Evolutionary conservation across 2,888 invertebrate species (phyloP).

Genomic region (Isotomurus palustris): DNA sequence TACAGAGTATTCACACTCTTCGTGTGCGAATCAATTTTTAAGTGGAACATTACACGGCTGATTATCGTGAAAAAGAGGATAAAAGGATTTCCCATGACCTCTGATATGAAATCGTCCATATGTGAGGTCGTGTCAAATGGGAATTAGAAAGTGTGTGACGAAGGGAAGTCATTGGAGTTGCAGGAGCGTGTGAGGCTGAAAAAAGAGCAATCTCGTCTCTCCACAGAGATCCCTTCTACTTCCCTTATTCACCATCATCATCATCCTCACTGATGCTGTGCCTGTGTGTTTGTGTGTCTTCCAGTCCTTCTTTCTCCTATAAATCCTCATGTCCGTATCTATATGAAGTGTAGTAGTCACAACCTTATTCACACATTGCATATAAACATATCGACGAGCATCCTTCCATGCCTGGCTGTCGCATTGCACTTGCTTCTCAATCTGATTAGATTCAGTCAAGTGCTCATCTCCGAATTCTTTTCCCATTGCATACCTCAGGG

Average conservation of each 20-base stretch:
- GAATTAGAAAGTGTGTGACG: conserved; percentile 33
- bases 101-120: conserved; percentile 31
- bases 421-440: background rate
- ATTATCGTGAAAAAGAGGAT: conserved; percentile 41
- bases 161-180: conserved; percentile 23
- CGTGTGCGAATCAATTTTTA: conserved; percentile 7
- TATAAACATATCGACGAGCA: too few species aligned
- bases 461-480: background rate
- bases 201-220: too few species aligned
- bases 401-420: too few species aligned
- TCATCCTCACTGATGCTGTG: background rate
- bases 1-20: too few species aligned
- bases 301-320: too few species aligned
- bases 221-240: too few species aligned
- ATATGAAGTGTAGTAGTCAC: too few species aligned
- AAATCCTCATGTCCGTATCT: too few species aligned
- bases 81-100: conserved; percentile 46
- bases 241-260: conserved; percentile 2
- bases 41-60: conserved; percentile 42
- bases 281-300: too few species aligned
- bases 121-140: conserved; percentile 47
- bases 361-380: too few species aligned
- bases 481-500: conserved; percentile 2
- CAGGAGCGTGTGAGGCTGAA: conserved; percentile 15
- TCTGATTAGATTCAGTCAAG: conserved; percentile 1